Evolutionary conservation across 2,113 vertebrate genomes (phyloP), one percentile per base, ranked within the genome.

Genomic region (Panthera leo): DNA sequence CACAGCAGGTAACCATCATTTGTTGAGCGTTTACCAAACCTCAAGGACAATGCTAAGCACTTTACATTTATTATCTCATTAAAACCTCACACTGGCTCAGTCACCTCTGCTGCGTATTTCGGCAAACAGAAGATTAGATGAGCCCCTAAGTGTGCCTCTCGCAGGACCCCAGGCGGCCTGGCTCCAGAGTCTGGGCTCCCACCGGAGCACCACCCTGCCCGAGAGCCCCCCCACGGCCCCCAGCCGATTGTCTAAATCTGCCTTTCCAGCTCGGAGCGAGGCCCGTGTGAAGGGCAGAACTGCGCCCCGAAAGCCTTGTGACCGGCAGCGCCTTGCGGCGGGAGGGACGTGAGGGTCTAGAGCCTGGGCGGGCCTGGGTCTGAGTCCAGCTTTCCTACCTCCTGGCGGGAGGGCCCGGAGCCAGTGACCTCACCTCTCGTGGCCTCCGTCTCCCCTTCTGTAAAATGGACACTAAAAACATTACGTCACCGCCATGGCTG

Each of bases 401-500:
- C 63, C 61, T 48, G 1, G 8, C 70, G n/a, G 70, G 6, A 42
- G 68, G 27, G 4, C 36, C 21, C 12, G 31, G 84, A 36, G 71
- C 36, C 65, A 10, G 53, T 0, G 36, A 29, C 34, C 23, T 18
- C 19, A 8, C 8, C 29, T 42, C 48, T 58, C 2, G 0, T 21
- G 42, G 42, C 76, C 78, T 70, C 34, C 23, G 76, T 42, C 45
- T 93, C 55, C 67, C 51, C 39, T 51, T 76, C 83, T 61, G 48
- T 83, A 39, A 83, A 61, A 51, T 1, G 68, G 68, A 51, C 31
- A 5, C 36, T 65, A 14, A 13, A 68, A 63, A 29, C 4, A n/a
- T 23, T 16, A 29, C 14, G 48, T 51, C 3, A 2, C 13, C 15
- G 36, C 16, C 23, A 0, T 0, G 3, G 48, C 1, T 0, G 78